phyloP scores from a whole-genome alignment of 2,888 invertebrate species.

The Meta bourneti region DNA sequence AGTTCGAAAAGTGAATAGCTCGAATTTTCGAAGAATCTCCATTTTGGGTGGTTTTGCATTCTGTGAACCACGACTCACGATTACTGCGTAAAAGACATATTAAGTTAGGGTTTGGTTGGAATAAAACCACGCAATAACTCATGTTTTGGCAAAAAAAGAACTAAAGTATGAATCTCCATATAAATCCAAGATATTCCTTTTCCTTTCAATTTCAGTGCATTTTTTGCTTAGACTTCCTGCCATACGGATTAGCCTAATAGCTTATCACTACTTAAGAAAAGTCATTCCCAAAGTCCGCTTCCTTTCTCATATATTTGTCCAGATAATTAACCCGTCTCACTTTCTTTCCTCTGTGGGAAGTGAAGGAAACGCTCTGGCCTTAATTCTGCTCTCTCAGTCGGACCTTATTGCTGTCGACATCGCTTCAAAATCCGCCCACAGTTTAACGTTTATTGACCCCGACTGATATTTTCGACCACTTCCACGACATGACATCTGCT shows the following conservation, averaged over 20 bases:
- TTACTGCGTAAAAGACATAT: no score
- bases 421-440: background rate
- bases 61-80: no score
- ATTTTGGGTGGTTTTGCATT: no score
- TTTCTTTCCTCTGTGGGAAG: background rate
- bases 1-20: no score
- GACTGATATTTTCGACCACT: background rate
- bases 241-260: background rate
- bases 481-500: background rate
- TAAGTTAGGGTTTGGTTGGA: no score
- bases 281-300: background rate
- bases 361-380: background rate
- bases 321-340: background rate
- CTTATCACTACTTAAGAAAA: no score
- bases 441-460: slow-evolving; percentile 47
- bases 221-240: background rate
- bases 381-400: slow-evolving; percentile 14
- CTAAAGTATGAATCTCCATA: no score
- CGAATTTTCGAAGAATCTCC: no score
- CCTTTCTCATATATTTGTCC: background rate
- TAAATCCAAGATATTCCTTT: no score
- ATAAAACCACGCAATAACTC: no score
- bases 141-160: no score
- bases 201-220: no score
- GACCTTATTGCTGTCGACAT: slow-evolving; percentile 43